These are phyloP conservation scores for Spea hammondii DNA, from an alignment of 2,797 vertebrate genomes.

Conservation along the genomic window DNA sequence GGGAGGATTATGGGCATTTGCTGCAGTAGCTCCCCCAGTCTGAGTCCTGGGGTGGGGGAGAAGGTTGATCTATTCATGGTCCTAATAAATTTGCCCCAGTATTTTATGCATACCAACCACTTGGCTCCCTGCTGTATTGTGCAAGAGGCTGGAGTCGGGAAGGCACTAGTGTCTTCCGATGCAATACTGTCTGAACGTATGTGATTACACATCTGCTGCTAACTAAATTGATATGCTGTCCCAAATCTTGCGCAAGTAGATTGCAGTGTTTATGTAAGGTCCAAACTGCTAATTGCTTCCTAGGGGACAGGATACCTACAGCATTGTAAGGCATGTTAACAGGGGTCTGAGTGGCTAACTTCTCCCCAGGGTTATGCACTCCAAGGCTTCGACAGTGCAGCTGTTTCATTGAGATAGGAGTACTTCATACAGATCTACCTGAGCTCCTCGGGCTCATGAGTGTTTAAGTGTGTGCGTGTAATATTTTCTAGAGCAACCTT, in stretches of 20 bases:
- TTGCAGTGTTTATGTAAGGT: conserved; percentile 8
- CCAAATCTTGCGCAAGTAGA: conserved; percentile 18
- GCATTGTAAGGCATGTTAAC: conserved; percentile 12
- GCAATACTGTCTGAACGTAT: background rate
- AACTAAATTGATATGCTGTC: conserved; percentile 13
- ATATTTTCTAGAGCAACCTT: too few species aligned
- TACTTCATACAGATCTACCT: background rate
- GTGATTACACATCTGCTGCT: conserved; percentile 3
- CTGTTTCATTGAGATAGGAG: background rate
- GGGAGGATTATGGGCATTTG: conserved; percentile 24
- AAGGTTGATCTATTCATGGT: background rate
- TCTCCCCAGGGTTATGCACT: conserved; percentile 10
- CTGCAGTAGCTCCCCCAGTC: conserved; percentile 27
- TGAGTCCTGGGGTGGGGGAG: background rate
- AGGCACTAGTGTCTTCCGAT: too few species aligned
- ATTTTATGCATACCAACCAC: background rate
- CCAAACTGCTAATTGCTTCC: conserved; percentile 35
- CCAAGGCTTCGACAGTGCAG: background rate
- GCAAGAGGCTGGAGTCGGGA: too few species aligned
- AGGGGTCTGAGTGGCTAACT: conserved; percentile 1
- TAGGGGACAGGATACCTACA: conserved; percentile 14
- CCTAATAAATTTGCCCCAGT: background rate
- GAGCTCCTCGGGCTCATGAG: too few species aligned
- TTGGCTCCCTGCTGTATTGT: too few species aligned
- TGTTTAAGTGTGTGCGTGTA: too few species aligned